These are phyloP conservation scores for Tortrix viridana DNA, from an alignment of 2,888 invertebrate species.

Conservation along the genomic window DNA sequence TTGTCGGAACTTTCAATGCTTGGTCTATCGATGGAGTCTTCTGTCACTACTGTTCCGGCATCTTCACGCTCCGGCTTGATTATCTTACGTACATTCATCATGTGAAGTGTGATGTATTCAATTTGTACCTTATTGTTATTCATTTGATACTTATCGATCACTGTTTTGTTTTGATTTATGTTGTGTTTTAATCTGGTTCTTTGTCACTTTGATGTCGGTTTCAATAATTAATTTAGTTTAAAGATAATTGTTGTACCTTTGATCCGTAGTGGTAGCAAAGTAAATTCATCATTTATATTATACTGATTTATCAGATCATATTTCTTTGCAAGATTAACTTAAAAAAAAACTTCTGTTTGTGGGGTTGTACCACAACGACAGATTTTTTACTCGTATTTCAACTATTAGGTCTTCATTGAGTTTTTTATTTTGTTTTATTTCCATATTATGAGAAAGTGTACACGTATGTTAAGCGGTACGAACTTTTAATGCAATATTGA, in stretches of 20 bases:
- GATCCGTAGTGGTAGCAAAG: background rate
- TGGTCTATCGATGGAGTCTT: slow-evolving; percentile 41
- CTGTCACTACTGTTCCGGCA: slow-evolving; percentile 48
- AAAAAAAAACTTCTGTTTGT: too few relatives aligned
- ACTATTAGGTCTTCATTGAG: too few relatives aligned
- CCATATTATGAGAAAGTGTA: too few relatives aligned
- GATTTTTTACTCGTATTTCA: too few relatives aligned
- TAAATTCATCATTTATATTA: background rate
- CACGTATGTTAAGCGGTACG: too few relatives aligned
- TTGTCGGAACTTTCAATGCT: background rate
- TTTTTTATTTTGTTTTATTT: too few relatives aligned
- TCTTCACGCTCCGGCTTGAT: slow-evolving; percentile 49
- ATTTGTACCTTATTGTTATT: slow-evolving; percentile 49
- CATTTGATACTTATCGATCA: slow-evolving; percentile 39
- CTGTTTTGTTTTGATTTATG: slow-evolving; percentile 30
- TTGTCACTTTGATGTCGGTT: slow-evolving; percentile 28
- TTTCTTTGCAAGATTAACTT: slow-evolving; percentile 59
- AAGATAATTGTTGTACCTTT: background rate
- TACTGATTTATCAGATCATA: slow-evolving; percentile 55
- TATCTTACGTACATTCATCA: slow-evolving; percentile 57
- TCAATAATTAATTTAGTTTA: slow-evolving; percentile 17
- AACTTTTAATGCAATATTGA: too few relatives aligned
- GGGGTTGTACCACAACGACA: too few relatives aligned
- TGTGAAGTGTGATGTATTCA: slow-evolving; percentile 54
- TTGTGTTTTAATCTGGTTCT: slow-evolving; percentile 14